Percentiles rank a stretch among this genome's conserved stretches.
phyloP scores from a whole-genome alignment of 2,888 invertebrate genomes.

The Himalopsyche anomala region DNA sequence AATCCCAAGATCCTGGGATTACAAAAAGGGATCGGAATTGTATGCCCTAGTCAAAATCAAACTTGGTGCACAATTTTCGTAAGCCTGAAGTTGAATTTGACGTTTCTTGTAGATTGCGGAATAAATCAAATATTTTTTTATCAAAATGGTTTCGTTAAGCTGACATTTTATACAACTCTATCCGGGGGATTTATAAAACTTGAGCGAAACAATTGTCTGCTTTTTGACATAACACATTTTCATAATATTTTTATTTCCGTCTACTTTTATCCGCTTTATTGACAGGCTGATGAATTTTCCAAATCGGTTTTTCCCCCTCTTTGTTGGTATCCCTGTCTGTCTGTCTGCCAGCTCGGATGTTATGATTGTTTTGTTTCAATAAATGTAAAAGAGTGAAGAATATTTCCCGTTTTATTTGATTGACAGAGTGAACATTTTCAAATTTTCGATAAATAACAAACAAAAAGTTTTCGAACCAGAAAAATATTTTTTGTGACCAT shows the following conservation, averaged over 20 bases:
- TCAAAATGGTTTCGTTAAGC: neutral
- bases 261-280: neutral
- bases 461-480: too few species aligned
- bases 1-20: too few species aligned
- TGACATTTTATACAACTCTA: neutral
- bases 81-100: too few species aligned
- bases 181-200: neutral
- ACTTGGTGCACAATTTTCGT: too few species aligned
- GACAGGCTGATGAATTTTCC: neutral
- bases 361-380: slow-evolving; percentile 16
- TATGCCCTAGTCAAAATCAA: too few species aligned
- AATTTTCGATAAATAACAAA: too few species aligned
- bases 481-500: too few species aligned
- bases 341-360: neutral
- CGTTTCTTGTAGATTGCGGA: too few species aligned
- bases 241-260: slow-evolving; percentile 26
- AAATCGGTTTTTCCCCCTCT: neutral
- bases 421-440: neutral
- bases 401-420: neutral
- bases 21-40: too few species aligned
- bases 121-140: too few species aligned
- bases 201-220: slow-evolving; percentile 8
- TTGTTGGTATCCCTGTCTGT: neutral
- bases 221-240: slow-evolving; percentile 6
- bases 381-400: neutral